Evolutionary conservation across 2,888 invertebrate genomes (phyloP).

Genomic region (Campaea margaritaria): DNA sequence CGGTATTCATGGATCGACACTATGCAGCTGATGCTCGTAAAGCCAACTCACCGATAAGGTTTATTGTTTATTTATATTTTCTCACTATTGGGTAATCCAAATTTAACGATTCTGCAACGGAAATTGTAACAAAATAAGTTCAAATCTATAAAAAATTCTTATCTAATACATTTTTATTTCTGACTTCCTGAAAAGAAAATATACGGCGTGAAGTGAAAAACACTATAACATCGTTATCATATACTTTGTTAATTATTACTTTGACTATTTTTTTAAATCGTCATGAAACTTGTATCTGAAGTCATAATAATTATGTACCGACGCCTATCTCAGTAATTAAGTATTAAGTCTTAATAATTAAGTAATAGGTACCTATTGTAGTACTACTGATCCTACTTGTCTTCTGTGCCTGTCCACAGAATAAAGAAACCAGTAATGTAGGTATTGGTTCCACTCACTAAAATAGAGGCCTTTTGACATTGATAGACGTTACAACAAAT

Average conservation of each 20-base stretch:
- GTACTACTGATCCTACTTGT: too few species aligned
- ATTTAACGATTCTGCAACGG: constrained; percentile 55
- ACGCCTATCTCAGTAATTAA: too few species aligned
- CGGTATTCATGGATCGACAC: constrained; percentile 39
- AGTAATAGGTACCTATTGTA: too few species aligned
- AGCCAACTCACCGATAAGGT: constrained; percentile 55
- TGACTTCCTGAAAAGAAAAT: not conserved
- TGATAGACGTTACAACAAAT: not conserved
- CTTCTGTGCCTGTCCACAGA: too few species aligned
- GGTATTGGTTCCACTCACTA: not conserved
- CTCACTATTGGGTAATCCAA: constrained; percentile 49
- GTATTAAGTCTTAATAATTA: too few species aligned
- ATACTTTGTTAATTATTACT: not conserved
- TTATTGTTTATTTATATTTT: constrained; percentile 58
- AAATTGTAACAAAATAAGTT: constrained; percentile 45
- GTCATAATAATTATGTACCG: too few species aligned
- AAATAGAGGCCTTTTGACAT: not conserved
- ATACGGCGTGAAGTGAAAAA: not conserved
- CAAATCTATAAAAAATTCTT: constrained; percentile 9
- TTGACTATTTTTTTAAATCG: too few species aligned
- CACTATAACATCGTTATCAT: too few species aligned
- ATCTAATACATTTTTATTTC: not conserved
- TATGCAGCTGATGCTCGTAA: constrained; percentile 49
- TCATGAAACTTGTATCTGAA: too few species aligned
- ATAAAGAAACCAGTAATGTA: too few species aligned